Evolutionary conservation across 2,797 vertebrate genomes (phyloP), one percentile per base, ranked within the genome.

Genomic region (Sebastes umbrosus): DNA sequence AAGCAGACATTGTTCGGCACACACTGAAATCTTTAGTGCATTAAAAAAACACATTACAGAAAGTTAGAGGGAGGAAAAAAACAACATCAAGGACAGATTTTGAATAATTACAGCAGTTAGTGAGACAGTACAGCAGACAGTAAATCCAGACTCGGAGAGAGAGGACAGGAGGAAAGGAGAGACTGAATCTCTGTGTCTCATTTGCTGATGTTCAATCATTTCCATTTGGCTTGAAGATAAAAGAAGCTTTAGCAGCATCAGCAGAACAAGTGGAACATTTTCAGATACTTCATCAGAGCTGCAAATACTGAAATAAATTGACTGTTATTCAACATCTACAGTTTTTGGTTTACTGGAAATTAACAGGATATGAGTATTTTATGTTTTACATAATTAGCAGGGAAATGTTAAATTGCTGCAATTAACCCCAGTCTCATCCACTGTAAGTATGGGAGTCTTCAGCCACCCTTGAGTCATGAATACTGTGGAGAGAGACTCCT

Each of bases 191-290:
- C 20, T 20, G 18, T 25, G 36, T n/a, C 27, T 71, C 69, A 50
- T 59, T 80, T 55, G 29, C 57, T 27, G 13, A 66, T 57, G 20
- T 58, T 77, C 22, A 60, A 8, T 84, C 54, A 54, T 55, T 62
- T 58, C 22, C 13, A 18, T 63, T 79, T 27, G 31, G 50, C 18
- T 6, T 69, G 65, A 77, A 74, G 36, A 71, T 66, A 43, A 62
- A 69, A 84, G 52, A 39, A n/a, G 55, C 22, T 69, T 69, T 18
- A 59, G n/a, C 16, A 52, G 52, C 69, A 46, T 73, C 60, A 69
- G 60, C 20, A 32, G 16, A 58, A 69, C 39, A 75, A 75, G 62
- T 57, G 29, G 27, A 43, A 75, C 66, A 69, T 22, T 69, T 59
- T 20, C 63, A 73, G n/a, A 46, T n/a, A 7, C 39, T 57, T 69